These are phyloP conservation scores for Ophthalmolycus amberensis DNA, from an alignment of 2,113 vertebrate species.

Conservation along the genomic window DNA sequence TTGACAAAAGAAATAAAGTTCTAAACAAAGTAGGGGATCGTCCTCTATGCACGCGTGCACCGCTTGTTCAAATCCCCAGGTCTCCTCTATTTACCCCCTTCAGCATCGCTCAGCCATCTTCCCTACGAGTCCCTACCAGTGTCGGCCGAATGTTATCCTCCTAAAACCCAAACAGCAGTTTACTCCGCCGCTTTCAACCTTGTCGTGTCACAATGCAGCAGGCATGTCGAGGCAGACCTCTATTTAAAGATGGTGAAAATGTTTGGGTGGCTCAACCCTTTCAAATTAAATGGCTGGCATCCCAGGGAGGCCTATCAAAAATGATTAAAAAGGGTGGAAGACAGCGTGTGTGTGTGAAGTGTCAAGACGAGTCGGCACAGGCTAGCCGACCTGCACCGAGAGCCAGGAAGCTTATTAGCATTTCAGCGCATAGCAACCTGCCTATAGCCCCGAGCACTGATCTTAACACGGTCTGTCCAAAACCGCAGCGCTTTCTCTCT, in stretches of 20 bases:
- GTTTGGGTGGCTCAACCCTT: constrained; percentile 82
- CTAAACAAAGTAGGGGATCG: neutral
- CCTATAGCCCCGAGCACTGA: constrained; percentile 77
- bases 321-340: constrained; percentile 83
- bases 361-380: constrained; percentile 81
- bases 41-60: constrained; percentile 25
- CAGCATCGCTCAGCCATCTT: constrained; percentile 36
- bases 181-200: constrained; percentile 54
- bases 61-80: constrained; percentile 9
- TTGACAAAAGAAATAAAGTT: neutral
- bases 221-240: constrained; percentile 72
- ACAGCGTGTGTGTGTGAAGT: constrained; percentile 76
- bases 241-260: constrained; percentile 78
- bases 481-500: constrained; percentile 50
- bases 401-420: constrained; percentile 81
- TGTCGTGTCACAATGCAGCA: constrained; percentile 68
- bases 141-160: constrained; percentile 46
- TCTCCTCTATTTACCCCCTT: constrained; percentile 32
- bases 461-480: constrained; percentile 77
- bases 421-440: constrained; percentile 82
- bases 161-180: constrained; percentile 62
- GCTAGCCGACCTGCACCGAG: constrained; percentile 73
- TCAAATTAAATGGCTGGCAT: constrained; percentile 82
- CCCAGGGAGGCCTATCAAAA: constrained; percentile 80
- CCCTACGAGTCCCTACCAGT: constrained; percentile 22